These are phyloP conservation scores for Nipponacmea schrenckii DNA, from an alignment of 2,888 invertebrate genomes.

Conservation along the genomic window DNA sequence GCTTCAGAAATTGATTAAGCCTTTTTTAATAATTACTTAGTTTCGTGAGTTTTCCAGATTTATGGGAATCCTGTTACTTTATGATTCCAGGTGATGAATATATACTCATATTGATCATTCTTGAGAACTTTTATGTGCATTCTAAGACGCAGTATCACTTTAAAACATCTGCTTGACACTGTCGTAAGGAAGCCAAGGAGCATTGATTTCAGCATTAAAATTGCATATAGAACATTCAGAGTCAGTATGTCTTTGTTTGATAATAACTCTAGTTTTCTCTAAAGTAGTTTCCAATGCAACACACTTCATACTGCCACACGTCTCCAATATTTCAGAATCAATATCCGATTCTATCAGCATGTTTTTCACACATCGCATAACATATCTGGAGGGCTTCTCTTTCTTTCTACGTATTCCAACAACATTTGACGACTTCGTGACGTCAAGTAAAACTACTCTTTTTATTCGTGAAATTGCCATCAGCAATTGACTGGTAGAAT, in stretches of 20 bases:
- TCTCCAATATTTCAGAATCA: background rate
- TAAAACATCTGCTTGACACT: no score
- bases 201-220: no score
- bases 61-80: no score
- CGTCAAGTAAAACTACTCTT: background rate
- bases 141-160: no score
- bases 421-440: slow-evolving; percentile 1
- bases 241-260: background rate
- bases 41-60: no score
- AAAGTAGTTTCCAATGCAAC: background rate
- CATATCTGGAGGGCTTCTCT: background rate
- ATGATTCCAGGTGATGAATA: no score
- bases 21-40: no score
- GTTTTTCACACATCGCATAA: slow-evolving; percentile 3
- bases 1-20: no score
- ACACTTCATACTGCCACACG: background rate
- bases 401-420: background rate
- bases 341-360: background rate
- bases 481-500: background rate
- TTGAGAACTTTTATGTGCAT: no score
- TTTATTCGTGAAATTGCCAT: background rate
- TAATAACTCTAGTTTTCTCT: background rate
- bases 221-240: background rate
- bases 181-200: no score
- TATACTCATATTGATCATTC: no score